phyloP scores from a whole-genome alignment of 2,888 invertebrate species.

The Camptogramma bilineatum region DNA sequence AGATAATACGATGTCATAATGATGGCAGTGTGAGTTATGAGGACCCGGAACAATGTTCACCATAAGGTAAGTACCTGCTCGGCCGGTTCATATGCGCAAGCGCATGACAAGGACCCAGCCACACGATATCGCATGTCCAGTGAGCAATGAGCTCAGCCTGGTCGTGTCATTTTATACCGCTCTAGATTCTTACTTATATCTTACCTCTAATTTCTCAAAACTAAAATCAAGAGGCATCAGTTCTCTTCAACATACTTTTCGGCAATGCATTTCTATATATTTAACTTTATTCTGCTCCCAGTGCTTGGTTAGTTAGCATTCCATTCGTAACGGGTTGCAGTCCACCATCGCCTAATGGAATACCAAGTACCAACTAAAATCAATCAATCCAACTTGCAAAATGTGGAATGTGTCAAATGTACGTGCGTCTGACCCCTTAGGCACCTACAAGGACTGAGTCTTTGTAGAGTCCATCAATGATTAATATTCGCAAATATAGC shows the following conservation, averaged over 20 bases:
- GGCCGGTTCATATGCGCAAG: conserved; percentile 36
- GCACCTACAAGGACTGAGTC: not conserved
- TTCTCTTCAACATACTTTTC: not conserved
- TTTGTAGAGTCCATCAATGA: not conserved
- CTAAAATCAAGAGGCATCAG: not conserved
- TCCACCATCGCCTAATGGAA: not conserved
- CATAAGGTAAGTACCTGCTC: conserved; percentile 32
- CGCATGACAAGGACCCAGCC: conserved; percentile 25
- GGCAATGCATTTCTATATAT: not conserved
- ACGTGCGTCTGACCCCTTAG: not conserved
- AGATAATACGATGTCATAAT: conserved; percentile 30
- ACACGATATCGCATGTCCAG: conserved; percentile 27
- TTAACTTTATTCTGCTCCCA: not conserved
- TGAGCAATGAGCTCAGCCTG: conserved; percentile 19
- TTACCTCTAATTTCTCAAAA: not conserved
- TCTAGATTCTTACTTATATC: conserved; percentile 8
- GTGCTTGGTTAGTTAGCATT: not conserved
- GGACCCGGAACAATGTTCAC: conserved; percentile 35
- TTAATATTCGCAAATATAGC: too few species aligned
- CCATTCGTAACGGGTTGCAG: not conserved
- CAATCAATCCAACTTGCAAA: not conserved
- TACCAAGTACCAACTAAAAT: not conserved
- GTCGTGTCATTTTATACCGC: conserved; percentile 18
- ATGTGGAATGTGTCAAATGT: not conserved
- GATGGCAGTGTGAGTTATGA: conserved; percentile 28